phyloP scores from a whole-genome alignment of 2,113 vertebrate species.

The Neogobius melanostomus region DNA sequence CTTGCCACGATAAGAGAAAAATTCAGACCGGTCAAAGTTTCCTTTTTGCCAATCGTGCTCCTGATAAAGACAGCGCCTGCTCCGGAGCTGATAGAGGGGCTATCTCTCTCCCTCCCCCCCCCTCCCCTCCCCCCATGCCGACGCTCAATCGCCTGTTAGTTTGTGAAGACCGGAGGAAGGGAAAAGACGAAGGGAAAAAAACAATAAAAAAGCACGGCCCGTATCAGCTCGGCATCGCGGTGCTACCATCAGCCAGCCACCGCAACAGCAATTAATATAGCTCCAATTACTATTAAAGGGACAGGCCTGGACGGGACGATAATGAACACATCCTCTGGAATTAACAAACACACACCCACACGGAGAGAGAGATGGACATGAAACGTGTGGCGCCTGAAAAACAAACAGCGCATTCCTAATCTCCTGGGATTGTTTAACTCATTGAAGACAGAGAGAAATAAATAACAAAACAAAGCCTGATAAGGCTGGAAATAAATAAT shows the following conservation, averaged over 20 bases:
- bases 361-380: constrained; percentile 40
- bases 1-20: constrained; percentile 53
- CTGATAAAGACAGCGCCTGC: constrained; percentile 51
- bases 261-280: constrained; percentile 85
- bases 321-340: constrained; percentile 85
- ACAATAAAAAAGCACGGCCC: constrained; percentile 21
- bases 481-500: constrained; percentile 72
- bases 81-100: constrained; percentile 15
- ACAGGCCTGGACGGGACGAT: constrained; percentile 83
- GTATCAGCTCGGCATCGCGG: constrained; percentile 84
- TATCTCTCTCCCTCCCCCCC: constrained; percentile 16
- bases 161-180: constrained; percentile 67
- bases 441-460: constrained; percentile 69
- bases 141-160: constrained; percentile 78
- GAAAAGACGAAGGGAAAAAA: constrained; percentile 8
- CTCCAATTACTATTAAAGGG: constrained; percentile 87
- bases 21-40: constrained; percentile 89
- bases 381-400: constrained; percentile 69
- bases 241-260: constrained; percentile 82
- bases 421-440: constrained; percentile 73
- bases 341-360: constrained; percentile 42
- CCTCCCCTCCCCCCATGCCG: constrained; percentile 16
- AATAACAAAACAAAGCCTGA: constrained; percentile 69
- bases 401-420: constrained; percentile 67
- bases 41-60: constrained; percentile 78